These are phyloP conservation scores for Chaetodon trifasciatus DNA, from an alignment of 2,797 vertebrate species.

Conservation along the genomic window DNA sequence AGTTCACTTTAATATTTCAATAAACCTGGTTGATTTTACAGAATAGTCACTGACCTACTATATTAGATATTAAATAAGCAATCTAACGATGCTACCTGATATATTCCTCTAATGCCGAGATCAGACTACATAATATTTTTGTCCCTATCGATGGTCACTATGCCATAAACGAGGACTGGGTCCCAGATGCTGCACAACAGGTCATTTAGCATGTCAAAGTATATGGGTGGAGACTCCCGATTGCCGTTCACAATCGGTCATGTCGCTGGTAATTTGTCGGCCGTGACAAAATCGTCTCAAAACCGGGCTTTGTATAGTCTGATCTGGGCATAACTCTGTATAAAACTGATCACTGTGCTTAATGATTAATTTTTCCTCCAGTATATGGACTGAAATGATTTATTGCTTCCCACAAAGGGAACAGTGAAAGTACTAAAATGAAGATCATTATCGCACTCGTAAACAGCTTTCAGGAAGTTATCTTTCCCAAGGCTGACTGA, in stretches of 20 bases:
- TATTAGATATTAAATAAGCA: neutral
- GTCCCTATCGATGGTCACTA: too few relatives aligned
- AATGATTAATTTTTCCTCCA: neutral
- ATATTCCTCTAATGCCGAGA: too few relatives aligned
- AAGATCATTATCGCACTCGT: neutral
- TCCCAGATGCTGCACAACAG: too few relatives aligned
- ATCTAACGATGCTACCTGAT: too few relatives aligned
- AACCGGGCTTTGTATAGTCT: too few relatives aligned
- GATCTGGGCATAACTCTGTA: too few relatives aligned
- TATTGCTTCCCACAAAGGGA: neutral
- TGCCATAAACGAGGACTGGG: too few relatives aligned
- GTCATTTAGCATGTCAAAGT: too few relatives aligned
- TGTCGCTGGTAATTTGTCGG: neutral
- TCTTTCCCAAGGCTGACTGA: slow-evolving; percentile 5
- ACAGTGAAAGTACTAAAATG: neutral
- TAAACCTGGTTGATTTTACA: neutral
- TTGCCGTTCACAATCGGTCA: too few relatives aligned
- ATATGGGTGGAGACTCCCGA: too few relatives aligned
- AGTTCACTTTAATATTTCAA: slow-evolving; percentile 9
- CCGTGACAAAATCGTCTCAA: too few relatives aligned
- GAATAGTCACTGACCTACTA: neutral
- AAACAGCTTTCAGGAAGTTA: slow-evolving; percentile 1
- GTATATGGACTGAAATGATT: neutral
- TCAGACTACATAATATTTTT: too few relatives aligned
- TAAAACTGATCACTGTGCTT: neutral